phyloP scores from a whole-genome alignment of 2,113 vertebrate species.

The Ornithorhynchus anatinus region DNA sequence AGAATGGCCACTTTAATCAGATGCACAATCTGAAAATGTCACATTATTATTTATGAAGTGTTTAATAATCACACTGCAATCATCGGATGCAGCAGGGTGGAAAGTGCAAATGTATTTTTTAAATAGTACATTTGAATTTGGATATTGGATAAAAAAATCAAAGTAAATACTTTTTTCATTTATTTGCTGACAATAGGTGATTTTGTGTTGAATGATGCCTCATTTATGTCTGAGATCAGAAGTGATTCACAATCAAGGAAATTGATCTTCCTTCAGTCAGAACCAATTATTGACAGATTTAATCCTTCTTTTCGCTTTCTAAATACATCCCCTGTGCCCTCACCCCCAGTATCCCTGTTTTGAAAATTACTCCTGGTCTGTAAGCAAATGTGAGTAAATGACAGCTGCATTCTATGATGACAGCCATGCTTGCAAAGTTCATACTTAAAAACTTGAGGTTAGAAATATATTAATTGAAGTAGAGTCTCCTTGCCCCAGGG shows the following conservation, averaged over 20 bases:
- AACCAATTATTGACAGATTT: rapidly evolving
- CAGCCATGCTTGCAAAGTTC: background rate
- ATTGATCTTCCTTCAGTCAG: background rate
- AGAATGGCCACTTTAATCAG: conserved; percentile 58
- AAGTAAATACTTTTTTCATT: background rate
- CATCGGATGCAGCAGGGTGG: conserved; percentile 36
- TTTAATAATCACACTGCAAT: conserved; percentile 61
- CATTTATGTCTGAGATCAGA: conserved; percentile 7
- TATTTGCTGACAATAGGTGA: conserved; percentile 31
- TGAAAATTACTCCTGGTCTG: background rate
- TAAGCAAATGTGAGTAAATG: rapidly evolving
- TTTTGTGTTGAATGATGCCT: conserved; percentile 9
- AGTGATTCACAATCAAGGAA: conserved; percentile 9
- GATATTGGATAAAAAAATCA: conserved; percentile 2
- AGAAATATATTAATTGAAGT: background rate
- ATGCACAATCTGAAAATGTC: conserved; percentile 56
- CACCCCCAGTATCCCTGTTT: background rate
- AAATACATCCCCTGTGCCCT: rapidly evolving
- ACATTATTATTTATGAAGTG: conserved; percentile 70
- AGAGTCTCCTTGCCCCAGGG: background rate
- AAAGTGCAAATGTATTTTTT: conserved; percentile 53
- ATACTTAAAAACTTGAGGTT: background rate
- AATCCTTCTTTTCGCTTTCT: background rate
- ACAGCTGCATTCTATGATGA: background rate
- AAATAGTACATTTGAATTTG: conserved; percentile 36